phyloP scores from a whole-genome alignment of 1,140 invertebrate genomes.

The Tetragnatha versicolor region DNA sequence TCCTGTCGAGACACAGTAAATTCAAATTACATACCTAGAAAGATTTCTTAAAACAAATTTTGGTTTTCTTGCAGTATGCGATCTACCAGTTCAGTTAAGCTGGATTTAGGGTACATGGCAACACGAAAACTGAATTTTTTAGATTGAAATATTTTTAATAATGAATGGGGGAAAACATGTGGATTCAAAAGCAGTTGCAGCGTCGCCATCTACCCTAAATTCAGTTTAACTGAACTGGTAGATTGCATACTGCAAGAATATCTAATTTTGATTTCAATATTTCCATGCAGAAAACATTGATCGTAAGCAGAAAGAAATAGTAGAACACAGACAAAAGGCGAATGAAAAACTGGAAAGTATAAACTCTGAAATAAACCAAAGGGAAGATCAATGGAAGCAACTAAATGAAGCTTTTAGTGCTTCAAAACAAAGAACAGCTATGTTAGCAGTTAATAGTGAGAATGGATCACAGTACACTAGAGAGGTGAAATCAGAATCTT shows the following conservation, averaged over 20 bases:
- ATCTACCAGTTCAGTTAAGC: too few species aligned
- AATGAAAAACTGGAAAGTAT: background rate
- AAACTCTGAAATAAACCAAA: background rate
- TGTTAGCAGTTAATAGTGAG: constrained; percentile 5
- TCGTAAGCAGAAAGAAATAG: background rate
- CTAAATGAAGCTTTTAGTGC: background rate
- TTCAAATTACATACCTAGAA: too few species aligned
- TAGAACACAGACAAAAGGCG: background rate
- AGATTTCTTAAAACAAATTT: too few species aligned
- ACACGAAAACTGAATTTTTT: too few species aligned
- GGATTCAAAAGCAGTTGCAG: background rate
- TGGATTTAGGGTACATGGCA: too few species aligned
- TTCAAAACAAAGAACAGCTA: background rate
- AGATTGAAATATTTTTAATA: too few species aligned
- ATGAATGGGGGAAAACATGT: too few species aligned
- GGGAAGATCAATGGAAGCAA: background rate
- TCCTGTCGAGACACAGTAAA: too few species aligned
- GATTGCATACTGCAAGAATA: background rate
- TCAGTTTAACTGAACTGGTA: background rate
- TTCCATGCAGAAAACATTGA: background rate
- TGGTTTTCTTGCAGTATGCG: too few species aligned
- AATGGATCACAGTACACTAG: background rate
- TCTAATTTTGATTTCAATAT: background rate
- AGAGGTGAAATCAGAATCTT: too few species aligned
- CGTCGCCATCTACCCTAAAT: background rate